These are phyloP conservation scores for Euwallacea fornicatus DNA, from an alignment of 1,140 invertebrate species.

Conservation along the genomic window DNA sequence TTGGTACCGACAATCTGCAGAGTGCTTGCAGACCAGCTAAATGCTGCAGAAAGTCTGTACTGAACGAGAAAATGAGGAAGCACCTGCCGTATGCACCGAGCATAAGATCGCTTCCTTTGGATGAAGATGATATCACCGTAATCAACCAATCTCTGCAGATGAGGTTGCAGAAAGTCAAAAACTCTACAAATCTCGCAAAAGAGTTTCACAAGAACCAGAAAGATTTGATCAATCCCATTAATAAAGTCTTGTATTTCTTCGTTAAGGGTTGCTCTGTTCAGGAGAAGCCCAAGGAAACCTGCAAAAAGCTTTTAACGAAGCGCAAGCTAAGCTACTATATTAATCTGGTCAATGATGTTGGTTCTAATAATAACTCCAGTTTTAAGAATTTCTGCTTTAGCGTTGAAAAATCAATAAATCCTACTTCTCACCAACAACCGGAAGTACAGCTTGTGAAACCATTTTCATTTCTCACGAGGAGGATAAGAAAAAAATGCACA, in stretches of 20 bases:
- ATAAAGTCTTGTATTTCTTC: constrained; percentile 1
- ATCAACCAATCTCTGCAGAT: constrained; percentile 43
- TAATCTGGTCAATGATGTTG: constrained; percentile 11
- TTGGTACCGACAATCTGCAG: constrained; percentile 43
- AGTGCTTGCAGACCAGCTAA: constrained; percentile 44
- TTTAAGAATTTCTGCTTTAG: too few species aligned
- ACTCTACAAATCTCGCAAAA: constrained; percentile 26
- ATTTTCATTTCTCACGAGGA: too few species aligned
- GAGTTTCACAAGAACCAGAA: not conserved
- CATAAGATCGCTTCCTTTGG: constrained; percentile 43
- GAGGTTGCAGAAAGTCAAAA: constrained; percentile 41
- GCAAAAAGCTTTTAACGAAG: not conserved
- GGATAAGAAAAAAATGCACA: too few species aligned
- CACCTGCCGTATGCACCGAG: constrained; percentile 44
- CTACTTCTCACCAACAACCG: too few species aligned
- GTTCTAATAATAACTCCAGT: too few species aligned
- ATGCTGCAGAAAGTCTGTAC: constrained; percentile 45
- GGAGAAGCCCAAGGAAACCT: not conserved
- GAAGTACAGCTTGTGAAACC: too few species aligned
- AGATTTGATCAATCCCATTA: not conserved
- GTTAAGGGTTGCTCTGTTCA: not conserved
- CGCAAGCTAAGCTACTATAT: constrained; percentile 30
- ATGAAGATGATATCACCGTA: constrained; percentile 38
- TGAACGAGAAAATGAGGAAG: constrained; percentile 43
- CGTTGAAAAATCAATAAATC: too few species aligned